These are phyloP conservation scores for Hassar affinis DNA, from an alignment of 2,113 vertebrate genomes.

Conservation along the genomic window DNA sequence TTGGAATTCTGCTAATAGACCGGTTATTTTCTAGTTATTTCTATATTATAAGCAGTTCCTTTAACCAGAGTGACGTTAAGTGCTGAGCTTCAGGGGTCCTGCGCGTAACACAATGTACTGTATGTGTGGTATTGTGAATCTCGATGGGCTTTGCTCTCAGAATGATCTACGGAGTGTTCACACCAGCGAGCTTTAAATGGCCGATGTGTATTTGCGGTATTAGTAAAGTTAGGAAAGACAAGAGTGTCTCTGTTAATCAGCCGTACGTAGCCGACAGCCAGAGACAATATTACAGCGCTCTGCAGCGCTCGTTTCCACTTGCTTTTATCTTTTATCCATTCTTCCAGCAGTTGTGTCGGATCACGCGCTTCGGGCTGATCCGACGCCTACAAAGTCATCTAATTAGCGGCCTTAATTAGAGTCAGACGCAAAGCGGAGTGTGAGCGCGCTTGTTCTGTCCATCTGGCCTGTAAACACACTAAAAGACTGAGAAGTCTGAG, in stretches of 20 bases:
- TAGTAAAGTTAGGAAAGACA: neutral
- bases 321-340: neutral
- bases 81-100: neutral
- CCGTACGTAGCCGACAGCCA: neutral
- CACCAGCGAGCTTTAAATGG: too few species aligned
- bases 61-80: neutral
- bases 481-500: conserved; percentile 22
- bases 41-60: neutral
- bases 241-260: neutral
- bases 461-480: conserved; percentile 35
- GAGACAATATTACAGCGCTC: neutral
- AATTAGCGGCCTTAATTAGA: conserved; percentile 41
- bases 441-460: conserved; percentile 18
- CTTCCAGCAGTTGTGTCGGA: neutral
- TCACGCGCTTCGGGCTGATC: conserved; percentile 18
- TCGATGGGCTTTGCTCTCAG: neutral
- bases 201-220: neutral
- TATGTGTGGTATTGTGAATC: neutral
- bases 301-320: neutral
- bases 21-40: neutral
- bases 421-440: conserved; percentile 32
- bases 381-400: conserved; percentile 40
- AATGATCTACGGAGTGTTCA: too few species aligned
- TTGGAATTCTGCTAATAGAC: neutral
- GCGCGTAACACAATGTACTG: neutral